Evolutionary conservation across 2,888 invertebrate genomes (phyloP), one percentile per base, ranked within the genome.

Genomic region (Digitonthophagus gazella): DNA sequence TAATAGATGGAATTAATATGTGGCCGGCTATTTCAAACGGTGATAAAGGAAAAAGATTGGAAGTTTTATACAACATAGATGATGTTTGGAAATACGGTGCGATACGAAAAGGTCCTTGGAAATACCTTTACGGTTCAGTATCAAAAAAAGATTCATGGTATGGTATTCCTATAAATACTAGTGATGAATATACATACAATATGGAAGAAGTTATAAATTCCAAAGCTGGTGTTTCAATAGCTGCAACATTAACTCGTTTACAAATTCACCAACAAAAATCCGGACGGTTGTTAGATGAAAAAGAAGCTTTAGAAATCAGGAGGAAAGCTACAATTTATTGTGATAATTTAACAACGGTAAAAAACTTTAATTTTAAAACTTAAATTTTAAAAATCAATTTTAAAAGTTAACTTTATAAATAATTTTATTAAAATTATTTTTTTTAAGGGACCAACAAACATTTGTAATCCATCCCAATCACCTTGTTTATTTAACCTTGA

Each of bases 51-150:
- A 71, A 85, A 72, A 84, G 89, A 64, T 84, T 82, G 63, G 89
- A 89, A 75, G 82, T 89, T 1, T 77, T 90, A 1, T 81, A 89
- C 73, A 86, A 88, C 72, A 83, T 89, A 56, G 88, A 89, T 69
- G 85, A 86, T 58, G 79, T 83, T 6, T 79, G 74, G 1, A 86
- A 87, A 72, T 89, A 87, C 73, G 87, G 86, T 0, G 86, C 88
- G 77, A 84, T 82, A 61, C 84, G 90, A 77, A 84, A 85, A 18
- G 89, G 88, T 0, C 87, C 89, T 78, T 90, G 87, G 80, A 90
- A 90, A 80, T 86, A 89, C 69, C 77, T 89, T 0, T 86, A 87
- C 56, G 89, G 89, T 1, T 86, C 87, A 58, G 81, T 86, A 0
- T 72, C 74, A 2, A 75, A 74, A 67, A 76, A 72, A 55, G 83